Conservation (phyloP, 35 echinoderm and acorn worm genomes). For the Anneissia japonica region DNA sequence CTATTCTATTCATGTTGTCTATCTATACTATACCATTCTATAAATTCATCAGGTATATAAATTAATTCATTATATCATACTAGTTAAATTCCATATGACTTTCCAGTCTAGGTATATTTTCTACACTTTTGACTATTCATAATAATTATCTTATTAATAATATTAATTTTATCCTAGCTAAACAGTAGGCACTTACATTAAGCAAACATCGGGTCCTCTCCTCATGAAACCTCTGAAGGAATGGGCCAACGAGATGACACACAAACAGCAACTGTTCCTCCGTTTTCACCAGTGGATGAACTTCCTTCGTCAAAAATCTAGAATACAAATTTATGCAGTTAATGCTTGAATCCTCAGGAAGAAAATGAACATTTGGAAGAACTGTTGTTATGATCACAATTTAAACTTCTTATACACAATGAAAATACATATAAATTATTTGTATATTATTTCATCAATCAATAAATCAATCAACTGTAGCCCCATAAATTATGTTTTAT, state of each 20-base stretch:
- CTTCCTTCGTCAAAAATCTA: constrained; percentile 79
- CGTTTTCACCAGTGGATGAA: constrained; percentile 77
- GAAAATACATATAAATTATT: no score
- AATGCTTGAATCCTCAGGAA: no score
- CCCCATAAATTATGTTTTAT: no score
- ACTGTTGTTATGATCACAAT: no score
- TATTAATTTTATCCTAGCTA: not conserved
- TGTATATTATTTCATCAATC: no score
- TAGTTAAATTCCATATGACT: not conserved
- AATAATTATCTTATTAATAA: not conserved
- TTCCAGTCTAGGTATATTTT: not conserved
- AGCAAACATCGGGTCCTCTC: constrained; percentile 84
- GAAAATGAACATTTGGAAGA: no score
- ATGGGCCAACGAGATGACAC: constrained; percentile 72
- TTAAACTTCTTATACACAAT: no score
- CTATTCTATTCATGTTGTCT: not conserved
- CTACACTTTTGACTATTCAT: not conserved
- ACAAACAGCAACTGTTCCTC: constrained; percentile 94
- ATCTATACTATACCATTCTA: not conserved
- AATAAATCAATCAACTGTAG: no score
- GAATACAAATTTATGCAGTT: no score
- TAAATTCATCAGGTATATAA: not conserved
- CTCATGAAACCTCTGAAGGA: constrained; percentile 86
- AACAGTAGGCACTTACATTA: constrained; percentile 43
- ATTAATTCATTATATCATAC: not conserved